Base-by-base conservation (phyloP, 1,140 invertebrate genomes). In the Mercenaria mercenaria region DNA sequence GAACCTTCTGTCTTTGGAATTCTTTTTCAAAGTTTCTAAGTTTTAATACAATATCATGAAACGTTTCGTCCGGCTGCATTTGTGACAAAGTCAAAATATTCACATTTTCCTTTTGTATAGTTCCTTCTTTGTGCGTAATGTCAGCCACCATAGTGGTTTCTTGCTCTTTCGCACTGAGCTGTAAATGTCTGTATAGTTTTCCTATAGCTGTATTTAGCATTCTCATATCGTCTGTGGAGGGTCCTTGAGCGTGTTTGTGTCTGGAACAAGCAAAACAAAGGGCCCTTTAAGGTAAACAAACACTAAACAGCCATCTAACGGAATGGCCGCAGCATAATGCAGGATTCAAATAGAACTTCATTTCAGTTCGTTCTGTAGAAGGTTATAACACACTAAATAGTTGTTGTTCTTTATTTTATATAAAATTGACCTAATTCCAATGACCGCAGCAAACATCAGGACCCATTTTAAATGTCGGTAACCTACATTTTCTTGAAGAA, bases 11-110 rank as follows among this genome's bases (percentile, higher is more conserved):
- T 59, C 88, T 34, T 59, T 89, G 88, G 50, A 89, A 89, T 52
- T 89, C 88, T n/a, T 89, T 89, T 64, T 89, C 88, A 83, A 89
- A 89, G 79, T 89, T 89, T 59, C 52, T 82, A 32, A 89, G 20
- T 77, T 84, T 89, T 32, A 84, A 26, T n/a, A 89, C 88, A 37
- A 89, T 74, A 29, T 89, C 88, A 39, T 84, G 88, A 37, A 89
- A 89, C n/a, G 67, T 82, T 64, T 89, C 88, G 4, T 89, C 88
- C 0, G 67, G 79, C 2, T 77, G 80, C 50, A 89, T 43, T n/a
- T 82, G 69, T 13, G 80, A 61, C 52, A 84, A 34, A 26, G 88
- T 84, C 56, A 89, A 37, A 39, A 84, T 72, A 43, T 89, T 89
- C 32, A 81, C 64, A 82, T 59, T 81, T 61, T 89, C 87, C 74